These are phyloP conservation scores for Florisuga fusca DNA, from an alignment of 2,797 vertebrate genomes.

Conservation along the genomic window DNA sequence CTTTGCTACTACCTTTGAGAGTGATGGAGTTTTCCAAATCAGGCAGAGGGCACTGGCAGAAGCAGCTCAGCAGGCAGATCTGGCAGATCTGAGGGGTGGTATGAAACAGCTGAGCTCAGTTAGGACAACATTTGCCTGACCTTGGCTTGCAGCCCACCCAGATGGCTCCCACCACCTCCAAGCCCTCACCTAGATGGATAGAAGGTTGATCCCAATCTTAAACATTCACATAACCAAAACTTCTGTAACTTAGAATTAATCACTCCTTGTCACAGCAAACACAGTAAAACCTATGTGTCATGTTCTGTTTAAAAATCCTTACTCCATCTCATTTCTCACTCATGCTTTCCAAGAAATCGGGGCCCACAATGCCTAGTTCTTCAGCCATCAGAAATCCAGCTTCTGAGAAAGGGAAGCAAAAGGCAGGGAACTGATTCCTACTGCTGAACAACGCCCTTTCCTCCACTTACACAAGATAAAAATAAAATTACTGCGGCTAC, in stretches of 20 bases:
- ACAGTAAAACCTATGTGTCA: not conserved
- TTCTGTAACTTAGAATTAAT: not conserved
- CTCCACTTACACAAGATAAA: not conserved
- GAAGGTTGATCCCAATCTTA: not conserved
- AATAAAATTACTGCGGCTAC: not conserved
- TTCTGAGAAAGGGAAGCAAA: not conserved
- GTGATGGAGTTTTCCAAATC: not conserved
- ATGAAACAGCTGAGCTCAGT: not conserved
- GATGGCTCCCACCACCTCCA: not conserved
- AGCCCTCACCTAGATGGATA: not conserved
- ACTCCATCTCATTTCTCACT: not conserved
- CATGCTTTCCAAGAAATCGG: not conserved
- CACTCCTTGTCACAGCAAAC: not conserved
- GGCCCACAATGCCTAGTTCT: not conserved
- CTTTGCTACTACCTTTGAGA: conserved; percentile 18
- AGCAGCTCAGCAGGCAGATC: not conserved
- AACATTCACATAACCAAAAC: not conserved
- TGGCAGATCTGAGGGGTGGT: not conserved
- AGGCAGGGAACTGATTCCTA: not conserved
- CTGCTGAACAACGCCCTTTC: not conserved
- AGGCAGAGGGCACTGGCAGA: not conserved
- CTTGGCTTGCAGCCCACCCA: not conserved
- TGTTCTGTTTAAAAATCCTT: not conserved
- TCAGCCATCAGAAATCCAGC: not conserved
- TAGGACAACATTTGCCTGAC: not conserved